A percentile compares a stretch with the other conserved stretches of the same genome.
Conservation (phyloP, 2,888 invertebrate genomes). For the Gymnoscelis rufifasciata region DNA sequence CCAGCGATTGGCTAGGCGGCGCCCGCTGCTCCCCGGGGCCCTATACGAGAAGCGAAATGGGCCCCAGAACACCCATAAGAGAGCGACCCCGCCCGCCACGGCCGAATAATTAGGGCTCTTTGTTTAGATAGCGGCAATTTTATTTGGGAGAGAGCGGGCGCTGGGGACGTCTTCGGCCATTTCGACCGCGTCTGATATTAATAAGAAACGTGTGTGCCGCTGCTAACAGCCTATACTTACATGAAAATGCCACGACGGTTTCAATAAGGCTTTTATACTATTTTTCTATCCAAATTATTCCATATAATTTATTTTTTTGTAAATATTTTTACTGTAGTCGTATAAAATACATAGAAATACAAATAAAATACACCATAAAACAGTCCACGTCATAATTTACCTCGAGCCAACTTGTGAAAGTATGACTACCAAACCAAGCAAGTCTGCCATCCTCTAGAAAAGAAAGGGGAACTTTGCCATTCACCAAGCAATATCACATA, state of each 20-base stretch:
- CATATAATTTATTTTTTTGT: too few species aligned
- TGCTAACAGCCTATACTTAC: conserved; percentile 46
- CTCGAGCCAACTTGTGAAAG: conserved; percentile 59
- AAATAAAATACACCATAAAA: too few species aligned
- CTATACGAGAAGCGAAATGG: conserved; percentile 83
- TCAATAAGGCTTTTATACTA: conserved; percentile 31
- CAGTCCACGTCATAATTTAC: conserved; percentile 30
- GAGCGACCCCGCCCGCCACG: conserved; percentile 83
- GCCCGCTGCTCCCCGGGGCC: conserved; percentile 80
- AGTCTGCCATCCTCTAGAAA: conserved; percentile 58
- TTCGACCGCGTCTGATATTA: conserved; percentile 74
- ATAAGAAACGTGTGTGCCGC: conserved; percentile 73
- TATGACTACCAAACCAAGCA: conserved; percentile 61
- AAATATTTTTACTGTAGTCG: too few species aligned
- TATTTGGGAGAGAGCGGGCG: conserved; percentile 79
- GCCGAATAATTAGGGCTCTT: conserved; percentile 83
- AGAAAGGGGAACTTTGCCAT: conserved; percentile 67
- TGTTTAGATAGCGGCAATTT: conserved; percentile 81
- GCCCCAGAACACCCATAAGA: conserved; percentile 84
- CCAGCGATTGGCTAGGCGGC: conserved; percentile 82
- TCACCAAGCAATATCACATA: conserved; percentile 73
- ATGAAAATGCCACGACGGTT: conserved; percentile 45
- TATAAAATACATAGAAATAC: too few species aligned
- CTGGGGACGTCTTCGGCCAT: conserved; percentile 77
- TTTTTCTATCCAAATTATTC: too few species aligned